Evolutionary conservation across 2,113 vertebrate species (phyloP).

Genomic region (Dolichotis patagonum): DNA sequence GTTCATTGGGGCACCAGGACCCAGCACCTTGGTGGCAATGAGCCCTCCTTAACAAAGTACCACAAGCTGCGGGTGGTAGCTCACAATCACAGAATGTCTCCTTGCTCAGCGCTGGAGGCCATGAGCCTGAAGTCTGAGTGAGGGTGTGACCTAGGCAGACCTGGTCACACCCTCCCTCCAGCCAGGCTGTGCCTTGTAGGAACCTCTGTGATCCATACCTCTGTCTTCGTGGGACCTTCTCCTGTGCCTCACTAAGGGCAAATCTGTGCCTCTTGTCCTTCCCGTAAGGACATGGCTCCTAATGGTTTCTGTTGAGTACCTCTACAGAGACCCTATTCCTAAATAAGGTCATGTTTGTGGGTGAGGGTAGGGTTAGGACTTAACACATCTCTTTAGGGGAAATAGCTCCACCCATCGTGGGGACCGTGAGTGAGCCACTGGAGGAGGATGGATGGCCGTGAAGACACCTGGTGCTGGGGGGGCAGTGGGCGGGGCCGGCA

Average conservation of each 20-base stretch:
- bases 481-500: accelerated
- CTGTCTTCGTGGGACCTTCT: too few species aligned
- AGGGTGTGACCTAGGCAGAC: not conserved
- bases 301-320: not conserved
- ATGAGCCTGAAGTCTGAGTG: not conserved
- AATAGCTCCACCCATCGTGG: not conserved
- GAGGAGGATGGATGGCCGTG: not conserved
- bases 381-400: not conserved
- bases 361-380: not conserved
- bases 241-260: not conserved
- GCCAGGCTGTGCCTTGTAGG: not conserved
- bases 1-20: not conserved
- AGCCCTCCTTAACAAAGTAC: not conserved
- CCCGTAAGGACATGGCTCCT: not conserved
- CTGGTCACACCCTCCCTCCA: not conserved
- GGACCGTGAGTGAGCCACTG: not conserved
- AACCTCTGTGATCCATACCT: not conserved
- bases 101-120: not conserved
- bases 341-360: not conserved
- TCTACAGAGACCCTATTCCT: not conserved
- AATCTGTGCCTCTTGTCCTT: not conserved
- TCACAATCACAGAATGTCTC: not conserved
- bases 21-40: not conserved
- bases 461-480: not conserved
- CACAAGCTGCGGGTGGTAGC: not conserved